phyloP scores from a whole-genome alignment of 2,888 invertebrate species.

The Thereva nobilitata region DNA sequence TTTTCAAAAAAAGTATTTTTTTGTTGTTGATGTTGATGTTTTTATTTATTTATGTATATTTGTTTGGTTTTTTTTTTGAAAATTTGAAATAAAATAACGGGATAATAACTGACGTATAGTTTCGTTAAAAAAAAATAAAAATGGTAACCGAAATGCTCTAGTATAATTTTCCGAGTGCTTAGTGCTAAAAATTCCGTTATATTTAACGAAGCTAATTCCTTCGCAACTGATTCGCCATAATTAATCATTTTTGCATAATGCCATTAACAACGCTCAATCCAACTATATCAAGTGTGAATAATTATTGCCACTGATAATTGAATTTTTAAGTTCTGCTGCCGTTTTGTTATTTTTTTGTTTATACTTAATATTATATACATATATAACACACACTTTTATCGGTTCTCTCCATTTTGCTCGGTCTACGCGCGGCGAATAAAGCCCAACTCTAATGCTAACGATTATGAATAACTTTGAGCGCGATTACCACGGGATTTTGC shows the following conservation, averaged over 20 bases:
- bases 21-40: too few relatives aligned
- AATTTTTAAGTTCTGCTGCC: slow-evolving; percentile 24
- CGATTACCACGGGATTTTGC: slow-evolving; percentile 21
- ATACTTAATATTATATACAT: too few relatives aligned
- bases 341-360: slow-evolving; percentile 11
- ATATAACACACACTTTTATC: background rate
- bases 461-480: slow-evolving; percentile 27
- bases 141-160: background rate
- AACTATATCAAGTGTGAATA: slow-evolving; percentile 38
- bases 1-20: too few relatives aligned
- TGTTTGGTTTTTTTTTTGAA: background rate
- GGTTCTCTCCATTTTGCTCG: background rate
- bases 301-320: slow-evolving; percentile 39
- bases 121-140: background rate
- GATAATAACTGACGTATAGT: slow-evolving; percentile 10
- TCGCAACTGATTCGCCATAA: slow-evolving; percentile 12
- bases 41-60: too few relatives aligned
- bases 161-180: too few relatives aligned
- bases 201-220: background rate
- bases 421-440: background rate
- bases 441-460: slow-evolving; percentile 2
- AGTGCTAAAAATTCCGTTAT: too few relatives aligned
- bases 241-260: slow-evolving; percentile 39
- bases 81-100: slow-evolving; percentile 10
- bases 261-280: slow-evolving; percentile 36